Percentiles rank a stretch among this genome's conserved stretches.
Evolutionary conservation across 2,888 invertebrate genomes (phyloP).

Genomic region (Mythimna ferrago): DNA sequence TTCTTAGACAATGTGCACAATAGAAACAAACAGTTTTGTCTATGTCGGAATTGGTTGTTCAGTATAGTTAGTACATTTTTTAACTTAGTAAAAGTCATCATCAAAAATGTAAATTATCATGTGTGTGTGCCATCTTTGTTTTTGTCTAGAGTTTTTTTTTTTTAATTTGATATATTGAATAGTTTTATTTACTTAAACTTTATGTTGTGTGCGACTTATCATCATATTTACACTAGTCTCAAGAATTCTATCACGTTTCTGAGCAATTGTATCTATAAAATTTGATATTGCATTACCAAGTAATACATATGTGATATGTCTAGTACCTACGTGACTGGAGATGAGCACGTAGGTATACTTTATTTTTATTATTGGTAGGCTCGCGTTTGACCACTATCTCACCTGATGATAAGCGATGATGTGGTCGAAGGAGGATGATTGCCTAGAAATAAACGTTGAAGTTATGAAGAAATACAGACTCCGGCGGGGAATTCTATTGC

Average conservation of each 20-base stretch:
- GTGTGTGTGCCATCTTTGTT: background rate
- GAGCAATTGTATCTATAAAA: background rate
- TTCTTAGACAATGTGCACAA: background rate
- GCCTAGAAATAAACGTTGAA: no score
- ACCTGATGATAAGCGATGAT: no score
- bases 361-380: no score
- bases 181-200: no score
- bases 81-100: no score
- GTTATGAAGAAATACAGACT: no score
- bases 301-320: background rate
- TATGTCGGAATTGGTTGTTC: background rate
- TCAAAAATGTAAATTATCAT: no score
- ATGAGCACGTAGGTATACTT: background rate
- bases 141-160: background rate
- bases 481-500: no score
- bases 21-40: slow-evolving; percentile 1
- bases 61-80: background rate
- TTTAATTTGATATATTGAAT: background rate
- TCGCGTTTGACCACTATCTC: no score
- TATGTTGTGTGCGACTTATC: background rate
- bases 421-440: no score
- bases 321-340: slow-evolving; percentile 50
- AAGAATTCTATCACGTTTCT: slow-evolving; percentile 29
- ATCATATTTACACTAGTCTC: background rate
- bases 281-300: slow-evolving; percentile 11